These are phyloP conservation scores for Prenolepis imparis DNA, from an alignment of 2,888 invertebrate species.

Conservation along the genomic window DNA sequence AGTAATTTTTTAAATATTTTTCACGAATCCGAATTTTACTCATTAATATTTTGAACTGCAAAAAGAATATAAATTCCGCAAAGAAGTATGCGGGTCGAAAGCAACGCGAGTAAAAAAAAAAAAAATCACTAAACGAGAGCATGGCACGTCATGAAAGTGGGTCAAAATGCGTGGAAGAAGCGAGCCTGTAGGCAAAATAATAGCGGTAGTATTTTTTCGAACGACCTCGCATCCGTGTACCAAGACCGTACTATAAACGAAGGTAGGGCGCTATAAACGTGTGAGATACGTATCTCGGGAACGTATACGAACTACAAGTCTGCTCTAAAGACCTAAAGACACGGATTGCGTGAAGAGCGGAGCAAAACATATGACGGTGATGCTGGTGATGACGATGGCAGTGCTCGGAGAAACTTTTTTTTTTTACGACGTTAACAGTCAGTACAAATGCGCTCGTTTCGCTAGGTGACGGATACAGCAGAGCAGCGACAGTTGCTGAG, in stretches of 20 bases:
- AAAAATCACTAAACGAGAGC: background rate
- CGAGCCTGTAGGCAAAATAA: background rate
- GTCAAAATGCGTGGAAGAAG: conserved; percentile 22
- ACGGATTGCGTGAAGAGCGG: conserved; percentile 61
- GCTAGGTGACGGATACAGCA: conserved; percentile 55
- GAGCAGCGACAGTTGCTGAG: conserved; percentile 63
- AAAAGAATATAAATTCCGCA: conserved; percentile 1
- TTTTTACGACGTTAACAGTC: conserved; percentile 49
- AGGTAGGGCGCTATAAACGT: conserved; percentile 54
- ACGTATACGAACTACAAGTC: conserved; percentile 59
- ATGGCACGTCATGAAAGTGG: conserved; percentile 4
- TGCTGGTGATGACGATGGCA: conserved; percentile 50
- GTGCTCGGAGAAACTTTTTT: conserved; percentile 46
- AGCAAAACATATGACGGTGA: conserved; percentile 58
- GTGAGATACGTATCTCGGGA: conserved; percentile 48
- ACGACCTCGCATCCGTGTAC: conserved; percentile 65
- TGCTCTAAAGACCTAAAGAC: conserved; percentile 61
- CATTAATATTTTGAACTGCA: background rate
- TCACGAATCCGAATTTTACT: background rate
- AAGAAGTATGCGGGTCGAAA: background rate
- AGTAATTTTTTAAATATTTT: background rate
- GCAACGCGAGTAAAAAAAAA: background rate
- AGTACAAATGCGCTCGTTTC: conserved; percentile 53
- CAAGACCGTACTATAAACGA: conserved; percentile 44
- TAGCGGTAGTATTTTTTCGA: conserved; percentile 35